phyloP scores from a whole-genome alignment of 2,888 invertebrate genomes.

The Ochropleura plecta region DNA sequence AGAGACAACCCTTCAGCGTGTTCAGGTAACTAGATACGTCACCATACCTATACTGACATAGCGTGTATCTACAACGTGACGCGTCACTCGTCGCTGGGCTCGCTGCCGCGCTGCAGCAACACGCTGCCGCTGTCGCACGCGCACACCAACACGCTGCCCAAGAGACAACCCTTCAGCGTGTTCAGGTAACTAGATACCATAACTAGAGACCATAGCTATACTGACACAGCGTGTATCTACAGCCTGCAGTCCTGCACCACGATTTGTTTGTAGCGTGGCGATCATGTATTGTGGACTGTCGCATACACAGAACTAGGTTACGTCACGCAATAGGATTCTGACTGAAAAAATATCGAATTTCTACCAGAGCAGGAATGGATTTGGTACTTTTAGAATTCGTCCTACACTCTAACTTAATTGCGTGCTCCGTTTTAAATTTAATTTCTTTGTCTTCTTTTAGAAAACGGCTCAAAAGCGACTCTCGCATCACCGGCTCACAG shows the following conservation, averaged over 20 bases:
- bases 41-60: background rate
- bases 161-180: no score
- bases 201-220: no score
- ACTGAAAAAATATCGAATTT: background rate
- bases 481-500: constrained; percentile 79
- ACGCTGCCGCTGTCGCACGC: no score
- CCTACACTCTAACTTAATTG: background rate
- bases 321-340: background rate
- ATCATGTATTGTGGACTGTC: no score
- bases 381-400: background rate
- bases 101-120: no score
- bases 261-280: no score
- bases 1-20: constrained; percentile 53
- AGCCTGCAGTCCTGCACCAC: no score
- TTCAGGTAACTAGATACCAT: no score
- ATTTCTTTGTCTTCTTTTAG: constrained; percentile 63
- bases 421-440: background rate
- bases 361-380: background rate
- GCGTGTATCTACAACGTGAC: background rate
- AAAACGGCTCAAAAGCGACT: constrained; percentile 89
- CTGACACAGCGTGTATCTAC: no score
- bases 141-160: no score
- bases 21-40: constrained; percentile 28
- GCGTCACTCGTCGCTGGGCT: no score
- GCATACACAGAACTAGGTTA: no score